Percentiles rank a stretch among this genome's conserved stretches.
Evolutionary conservation across 92 coral and sea anemone genomes (phyloP).

Genomic region (Parazoanthus atlanticus): DNA sequence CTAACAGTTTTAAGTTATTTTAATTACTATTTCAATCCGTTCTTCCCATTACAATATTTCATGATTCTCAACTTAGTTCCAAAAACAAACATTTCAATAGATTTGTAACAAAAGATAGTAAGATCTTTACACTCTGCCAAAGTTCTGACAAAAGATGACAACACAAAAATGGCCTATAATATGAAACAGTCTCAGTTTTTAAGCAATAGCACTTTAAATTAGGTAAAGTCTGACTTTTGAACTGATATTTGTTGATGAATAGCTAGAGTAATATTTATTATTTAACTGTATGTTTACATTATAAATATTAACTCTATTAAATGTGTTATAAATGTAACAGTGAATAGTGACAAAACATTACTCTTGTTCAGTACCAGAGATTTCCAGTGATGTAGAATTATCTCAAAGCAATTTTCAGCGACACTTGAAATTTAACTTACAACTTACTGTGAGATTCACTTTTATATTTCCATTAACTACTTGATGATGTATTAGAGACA

Average conservation of each 20-base stretch:
- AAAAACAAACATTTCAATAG: too few species aligned
- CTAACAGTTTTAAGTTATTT: too few species aligned
- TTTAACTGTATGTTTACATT: background rate
- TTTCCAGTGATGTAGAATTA: background rate
- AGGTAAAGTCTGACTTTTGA: background rate
- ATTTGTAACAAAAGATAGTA: too few species aligned
- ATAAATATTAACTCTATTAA: background rate
- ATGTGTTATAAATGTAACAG: background rate
- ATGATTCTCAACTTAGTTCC: too few species aligned
- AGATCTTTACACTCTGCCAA: too few species aligned
- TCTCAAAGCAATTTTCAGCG: background rate
- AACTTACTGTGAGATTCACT: background rate
- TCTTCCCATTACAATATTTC: too few species aligned
- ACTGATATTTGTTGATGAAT: background rate
- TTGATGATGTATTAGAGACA: background rate
- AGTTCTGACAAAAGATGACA: too few species aligned
- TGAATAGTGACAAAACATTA: background rate
- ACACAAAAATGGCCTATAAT: background rate
- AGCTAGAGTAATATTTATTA: too few species aligned
- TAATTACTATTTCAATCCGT: too few species aligned
- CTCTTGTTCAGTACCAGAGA: conserved; percentile 33
- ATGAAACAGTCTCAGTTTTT: background rate
- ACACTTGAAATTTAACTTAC: background rate
- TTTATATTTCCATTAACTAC: too few species aligned
- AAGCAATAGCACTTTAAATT: too few species aligned